A percentile compares a stretch with the other conserved stretches of the same genome.
These are phyloP conservation scores for Cataglyphis livida DNA, from an alignment of 2,888 invertebrate genomes.

Conservation along the genomic window DNA sequence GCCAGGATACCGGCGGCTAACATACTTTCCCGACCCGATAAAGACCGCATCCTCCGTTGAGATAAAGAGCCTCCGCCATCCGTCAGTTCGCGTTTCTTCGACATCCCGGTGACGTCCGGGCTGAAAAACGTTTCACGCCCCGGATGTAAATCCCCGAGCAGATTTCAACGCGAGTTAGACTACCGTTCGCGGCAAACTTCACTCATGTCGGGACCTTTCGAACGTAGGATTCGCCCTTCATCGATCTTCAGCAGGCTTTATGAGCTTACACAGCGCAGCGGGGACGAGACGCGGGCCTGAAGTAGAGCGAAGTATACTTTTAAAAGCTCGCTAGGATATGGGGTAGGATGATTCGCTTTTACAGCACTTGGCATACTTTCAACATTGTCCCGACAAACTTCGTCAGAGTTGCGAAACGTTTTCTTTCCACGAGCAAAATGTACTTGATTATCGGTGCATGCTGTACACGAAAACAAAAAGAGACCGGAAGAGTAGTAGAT, in stretches of 20 bases:
- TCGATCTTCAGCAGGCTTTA: conserved; percentile 69
- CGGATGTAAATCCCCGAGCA: conserved; percentile 68
- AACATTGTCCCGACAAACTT: conserved; percentile 52
- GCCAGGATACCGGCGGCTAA: conserved; percentile 73
- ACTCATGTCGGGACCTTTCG: conserved; percentile 49
- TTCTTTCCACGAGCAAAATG: conserved; percentile 34
- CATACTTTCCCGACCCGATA: conserved; percentile 77
- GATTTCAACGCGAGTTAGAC: conserved; percentile 58
- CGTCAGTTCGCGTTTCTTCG: conserved; percentile 62
- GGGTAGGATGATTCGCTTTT: conserved; percentile 46
- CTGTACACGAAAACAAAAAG: conserved; percentile 19
- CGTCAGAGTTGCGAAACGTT: conserved; percentile 15
- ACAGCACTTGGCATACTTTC: conserved; percentile 54
- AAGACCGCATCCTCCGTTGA: conserved; percentile 76
- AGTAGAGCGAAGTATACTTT: conserved; percentile 54
- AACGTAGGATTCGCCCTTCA: conserved; percentile 66
- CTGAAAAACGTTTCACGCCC: conserved; percentile 65
- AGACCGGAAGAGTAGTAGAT: conserved; percentile 28
- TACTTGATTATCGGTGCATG: conserved; percentile 39
- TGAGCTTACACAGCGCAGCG: conserved; percentile 60
- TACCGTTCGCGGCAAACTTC: conserved; percentile 43
- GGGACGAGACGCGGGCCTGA: conserved; percentile 41
- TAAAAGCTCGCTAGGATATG: conserved; percentile 48
- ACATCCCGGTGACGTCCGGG: conserved; percentile 26
- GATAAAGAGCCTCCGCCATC: conserved; percentile 77